These are phyloP conservation scores for Pristis pectinata DNA, from an alignment of 2,797 vertebrate genomes.

Conservation along the genomic window DNA sequence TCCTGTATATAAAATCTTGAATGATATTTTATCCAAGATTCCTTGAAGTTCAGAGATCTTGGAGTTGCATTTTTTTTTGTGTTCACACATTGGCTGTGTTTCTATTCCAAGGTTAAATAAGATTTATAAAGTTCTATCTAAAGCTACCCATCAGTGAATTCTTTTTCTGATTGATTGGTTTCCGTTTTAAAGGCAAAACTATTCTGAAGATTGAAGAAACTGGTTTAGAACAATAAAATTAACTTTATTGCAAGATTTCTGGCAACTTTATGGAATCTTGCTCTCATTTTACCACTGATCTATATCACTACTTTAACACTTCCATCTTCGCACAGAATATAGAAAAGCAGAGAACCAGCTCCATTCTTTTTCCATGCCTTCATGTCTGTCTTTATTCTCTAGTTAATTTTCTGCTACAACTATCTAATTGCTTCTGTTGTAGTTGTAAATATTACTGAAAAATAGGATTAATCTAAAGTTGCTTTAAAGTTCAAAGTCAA, in stretches of 20 bases:
- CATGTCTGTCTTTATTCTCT: neutral
- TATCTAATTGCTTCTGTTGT: neutral
- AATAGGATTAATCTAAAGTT: neutral
- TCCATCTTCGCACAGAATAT: neutral
- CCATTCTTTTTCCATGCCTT: neutral
- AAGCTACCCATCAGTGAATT: neutral
- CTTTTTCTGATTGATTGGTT: neutral
- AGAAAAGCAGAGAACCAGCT: neutral
- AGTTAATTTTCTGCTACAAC: neutral
- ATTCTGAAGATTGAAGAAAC: neutral
- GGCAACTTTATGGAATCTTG: neutral
- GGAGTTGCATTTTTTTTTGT: neutral
- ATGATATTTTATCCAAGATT: neutral
- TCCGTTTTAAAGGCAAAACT: neutral
- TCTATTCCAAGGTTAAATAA: neutral
- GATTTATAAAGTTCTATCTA: neutral
- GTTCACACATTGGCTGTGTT: neutral
- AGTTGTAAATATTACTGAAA: neutral
- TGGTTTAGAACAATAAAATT: neutral
- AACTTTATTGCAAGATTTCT: neutral
- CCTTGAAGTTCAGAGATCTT: neutral
- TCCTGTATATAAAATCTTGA: neutral
- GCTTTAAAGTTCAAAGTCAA: neutral
- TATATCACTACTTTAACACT: no score
- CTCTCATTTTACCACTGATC: neutral